A percentile compares a stretch with the other conserved stretches of the same genome.
Conservation (phyloP, 2,888 invertebrate species). For the Gibbula magus region DNA sequence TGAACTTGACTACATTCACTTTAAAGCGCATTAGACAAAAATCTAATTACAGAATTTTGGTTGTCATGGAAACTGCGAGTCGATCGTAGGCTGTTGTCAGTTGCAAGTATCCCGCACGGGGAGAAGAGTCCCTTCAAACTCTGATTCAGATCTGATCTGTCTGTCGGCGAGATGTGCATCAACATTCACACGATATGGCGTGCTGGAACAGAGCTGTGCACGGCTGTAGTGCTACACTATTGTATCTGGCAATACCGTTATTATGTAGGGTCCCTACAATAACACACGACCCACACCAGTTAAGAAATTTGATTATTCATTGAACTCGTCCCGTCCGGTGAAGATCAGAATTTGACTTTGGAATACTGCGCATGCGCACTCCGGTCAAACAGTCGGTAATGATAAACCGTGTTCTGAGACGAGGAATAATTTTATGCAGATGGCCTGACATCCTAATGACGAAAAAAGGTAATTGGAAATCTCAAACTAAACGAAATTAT, state of each 20-base stretch:
- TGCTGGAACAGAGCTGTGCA: no score
- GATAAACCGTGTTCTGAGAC: background rate
- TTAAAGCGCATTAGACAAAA: slow-evolving; percentile 3
- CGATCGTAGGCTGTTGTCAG: background rate
- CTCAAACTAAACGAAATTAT: no score
- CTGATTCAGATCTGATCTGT: no score
- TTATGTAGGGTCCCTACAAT: background rate
- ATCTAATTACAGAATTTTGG: background rate
- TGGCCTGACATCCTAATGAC: background rate
- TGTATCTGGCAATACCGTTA: background rate
- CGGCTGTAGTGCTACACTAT: background rate
- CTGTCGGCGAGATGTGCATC: no score
- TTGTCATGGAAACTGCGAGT: slow-evolving; percentile 17
- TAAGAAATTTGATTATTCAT: slow-evolving; percentile 9
- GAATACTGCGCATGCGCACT: slow-evolving; percentile 3
- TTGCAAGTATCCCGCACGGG: no score
- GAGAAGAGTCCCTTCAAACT: no score
- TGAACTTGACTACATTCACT: background rate
- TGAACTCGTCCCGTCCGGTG: background rate
- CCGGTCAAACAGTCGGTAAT: background rate
- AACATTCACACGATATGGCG: no score
- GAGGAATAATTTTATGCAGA: slow-evolving; percentile 14
- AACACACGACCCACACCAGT: background rate
- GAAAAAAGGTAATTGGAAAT: background rate
- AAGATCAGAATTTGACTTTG: slow-evolving; percentile 7